Conservation (phyloP, 2,888 invertebrate genomes). For the Ochropleura leucogaster region DNA sequence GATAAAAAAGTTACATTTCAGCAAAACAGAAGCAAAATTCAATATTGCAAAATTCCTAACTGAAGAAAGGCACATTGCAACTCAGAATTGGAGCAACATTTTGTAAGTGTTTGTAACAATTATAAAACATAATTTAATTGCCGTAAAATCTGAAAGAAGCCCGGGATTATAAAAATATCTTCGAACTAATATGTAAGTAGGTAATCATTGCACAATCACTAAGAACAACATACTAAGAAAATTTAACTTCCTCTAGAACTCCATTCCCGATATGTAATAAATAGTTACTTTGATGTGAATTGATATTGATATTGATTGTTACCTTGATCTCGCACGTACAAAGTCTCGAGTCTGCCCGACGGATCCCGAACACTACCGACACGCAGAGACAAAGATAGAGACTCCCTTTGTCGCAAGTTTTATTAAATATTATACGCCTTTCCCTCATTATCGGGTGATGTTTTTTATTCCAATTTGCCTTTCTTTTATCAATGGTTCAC, state of each 20-base stretch:
- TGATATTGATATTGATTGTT: too few species aligned
- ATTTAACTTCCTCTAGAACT: background rate
- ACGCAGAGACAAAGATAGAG: conserved; percentile 3
- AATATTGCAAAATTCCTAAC: background rate
- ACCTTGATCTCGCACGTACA: background rate
- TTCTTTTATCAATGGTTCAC: background rate
- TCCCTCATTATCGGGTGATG: conserved; percentile 13
- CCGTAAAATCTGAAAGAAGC: background rate
- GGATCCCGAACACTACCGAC: background rate
- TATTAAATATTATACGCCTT: conserved; percentile 14
- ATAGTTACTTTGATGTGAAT: background rate
- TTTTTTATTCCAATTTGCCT: conserved; percentile 20
- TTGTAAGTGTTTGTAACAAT: background rate
- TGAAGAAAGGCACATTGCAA: background rate
- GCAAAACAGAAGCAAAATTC: background rate
- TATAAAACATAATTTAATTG: background rate
- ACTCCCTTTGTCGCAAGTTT: conserved; percentile 15
- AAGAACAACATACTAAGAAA: too few species aligned
- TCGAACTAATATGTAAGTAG: background rate
- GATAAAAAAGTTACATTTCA: background rate
- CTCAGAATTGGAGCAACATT: background rate
- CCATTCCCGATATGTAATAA: background rate
- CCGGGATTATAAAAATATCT: background rate
- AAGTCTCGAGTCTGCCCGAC: conserved; percentile 16
- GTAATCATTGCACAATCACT: background rate